Conservation (phyloP, 1,140 invertebrate species). For the Aethina tumida region DNA sequence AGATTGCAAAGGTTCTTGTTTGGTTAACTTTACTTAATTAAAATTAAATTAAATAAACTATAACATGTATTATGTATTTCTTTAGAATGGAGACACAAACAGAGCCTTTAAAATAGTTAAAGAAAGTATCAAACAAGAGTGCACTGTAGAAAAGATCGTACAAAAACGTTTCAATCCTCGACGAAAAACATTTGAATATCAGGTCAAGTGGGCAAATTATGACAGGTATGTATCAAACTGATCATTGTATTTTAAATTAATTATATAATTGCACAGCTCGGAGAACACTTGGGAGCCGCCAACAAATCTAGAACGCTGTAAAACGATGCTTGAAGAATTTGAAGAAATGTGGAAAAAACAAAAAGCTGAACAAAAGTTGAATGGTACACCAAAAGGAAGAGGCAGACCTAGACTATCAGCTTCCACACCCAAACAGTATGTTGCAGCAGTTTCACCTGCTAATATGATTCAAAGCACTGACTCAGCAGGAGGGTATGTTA, state of each 20-base stretch:
- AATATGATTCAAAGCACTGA: background rate
- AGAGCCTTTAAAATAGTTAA: slow-evolving; percentile 38
- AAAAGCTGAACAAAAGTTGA: slow-evolving; percentile 50
- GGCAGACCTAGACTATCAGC: slow-evolving; percentile 25
- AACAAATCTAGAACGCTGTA: slow-evolving; percentile 60
- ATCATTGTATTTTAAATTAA: background rate
- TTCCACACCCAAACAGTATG: background rate
- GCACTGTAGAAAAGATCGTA: slow-evolving; percentile 65
- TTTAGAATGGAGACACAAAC: slow-evolving; percentile 7
- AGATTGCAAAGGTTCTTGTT: no score
- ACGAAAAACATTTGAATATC: slow-evolving; percentile 65
- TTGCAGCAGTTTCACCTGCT: slow-evolving; percentile 12
- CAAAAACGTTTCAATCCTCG: slow-evolving; percentile 70
- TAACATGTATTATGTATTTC: slow-evolving; percentile 17
- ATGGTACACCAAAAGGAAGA: slow-evolving; percentile 26
- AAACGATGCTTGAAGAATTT: slow-evolving; percentile 65
- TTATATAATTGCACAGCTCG: slow-evolving; percentile 12
- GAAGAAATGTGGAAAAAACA: slow-evolving; percentile 66
- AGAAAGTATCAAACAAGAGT: slow-evolving; percentile 45
- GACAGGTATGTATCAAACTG: slow-evolving; percentile 44
- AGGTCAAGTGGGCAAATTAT: slow-evolving; percentile 74
- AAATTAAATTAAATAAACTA: background rate
- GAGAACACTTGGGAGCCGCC: slow-evolving; percentile 62
- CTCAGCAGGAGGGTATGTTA: background rate
- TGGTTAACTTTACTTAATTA: slow-evolving; percentile 7